phyloP scores from a whole-genome alignment of 35 echinoderm and acorn worm species.

The Stichopus chloronotus region DNA sequence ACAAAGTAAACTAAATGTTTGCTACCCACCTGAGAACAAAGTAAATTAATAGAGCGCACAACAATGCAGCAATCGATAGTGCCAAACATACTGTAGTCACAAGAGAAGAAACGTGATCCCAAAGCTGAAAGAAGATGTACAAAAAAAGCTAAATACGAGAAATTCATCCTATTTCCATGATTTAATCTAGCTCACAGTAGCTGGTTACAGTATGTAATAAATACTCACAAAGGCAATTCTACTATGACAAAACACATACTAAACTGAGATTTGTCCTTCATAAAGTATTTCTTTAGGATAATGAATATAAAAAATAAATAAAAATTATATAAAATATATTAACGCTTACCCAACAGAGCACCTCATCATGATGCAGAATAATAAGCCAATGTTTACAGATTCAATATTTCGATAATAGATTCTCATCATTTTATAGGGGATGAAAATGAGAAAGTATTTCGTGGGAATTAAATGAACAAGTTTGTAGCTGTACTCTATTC shows the following conservation, averaged over 20 bases:
- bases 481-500: no score
- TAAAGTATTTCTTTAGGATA: neutral
- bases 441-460: no score
- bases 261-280: neutral
- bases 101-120: neutral
- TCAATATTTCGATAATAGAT: no score
- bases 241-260: neutral
- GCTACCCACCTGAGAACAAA: slow-evolving; percentile 21
- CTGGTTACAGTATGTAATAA: neutral
- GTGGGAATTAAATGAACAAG: no score
- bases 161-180: neutral
- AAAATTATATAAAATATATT: no score
- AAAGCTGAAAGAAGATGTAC: neutral
- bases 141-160: neutral
- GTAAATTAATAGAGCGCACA: neutral
- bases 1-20: no score
- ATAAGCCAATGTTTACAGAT: no score
- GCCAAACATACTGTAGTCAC: neutral
- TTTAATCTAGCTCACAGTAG: neutral
- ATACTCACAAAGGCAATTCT: neutral
- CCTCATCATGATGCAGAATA: no score
- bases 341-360: no score
- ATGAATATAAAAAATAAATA: no score
- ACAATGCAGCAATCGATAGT: slow-evolving; percentile 13
- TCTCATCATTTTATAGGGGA: no score